These are phyloP conservation scores for Hydrotaea cyrtoneurina DNA, from an alignment of 2,888 invertebrate species.

Conservation along the genomic window DNA sequence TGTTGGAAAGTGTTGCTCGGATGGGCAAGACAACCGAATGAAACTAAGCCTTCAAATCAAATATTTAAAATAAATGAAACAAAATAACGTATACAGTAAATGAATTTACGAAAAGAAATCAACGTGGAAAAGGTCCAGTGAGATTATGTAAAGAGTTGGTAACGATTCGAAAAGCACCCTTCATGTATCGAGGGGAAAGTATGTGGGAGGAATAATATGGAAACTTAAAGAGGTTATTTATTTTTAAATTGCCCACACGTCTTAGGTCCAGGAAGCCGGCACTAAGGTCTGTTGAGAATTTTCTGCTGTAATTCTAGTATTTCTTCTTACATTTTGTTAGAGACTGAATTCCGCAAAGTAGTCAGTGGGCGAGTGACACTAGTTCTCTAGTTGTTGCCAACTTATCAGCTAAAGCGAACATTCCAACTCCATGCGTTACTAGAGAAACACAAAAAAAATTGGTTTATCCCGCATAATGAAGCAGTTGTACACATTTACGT, in stretches of 20 bases:
- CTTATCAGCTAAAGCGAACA: not conserved
- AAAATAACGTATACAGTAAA: conserved; percentile 2
- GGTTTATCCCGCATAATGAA: conserved; percentile 76
- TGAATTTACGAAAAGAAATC: conserved; percentile 15
- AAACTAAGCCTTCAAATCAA: conserved; percentile 42
- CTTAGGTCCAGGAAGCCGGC: no score
- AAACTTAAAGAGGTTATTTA: no score
- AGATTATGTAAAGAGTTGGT: not conserved
- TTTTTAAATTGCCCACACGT: no score
- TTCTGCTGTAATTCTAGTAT: no score
- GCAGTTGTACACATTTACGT: conserved; percentile 69
- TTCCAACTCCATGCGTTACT: not conserved
- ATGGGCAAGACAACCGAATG: not conserved
- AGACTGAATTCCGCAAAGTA: no score
- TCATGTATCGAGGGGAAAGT: no score
- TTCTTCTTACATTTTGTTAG: no score
- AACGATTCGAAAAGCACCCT: not conserved
- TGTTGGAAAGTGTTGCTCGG: not conserved
- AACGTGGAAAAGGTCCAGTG: not conserved
- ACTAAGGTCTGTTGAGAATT: no score
- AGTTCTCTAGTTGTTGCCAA: not conserved
- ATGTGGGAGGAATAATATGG: no score
- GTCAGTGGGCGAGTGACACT: no score
- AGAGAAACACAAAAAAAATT: conserved; percentile 57
- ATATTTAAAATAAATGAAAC: conserved; percentile 44